These are phyloP conservation scores for Lineus longissimus DNA, from an alignment of 1,140 invertebrate genomes.

Conservation along the genomic window DNA sequence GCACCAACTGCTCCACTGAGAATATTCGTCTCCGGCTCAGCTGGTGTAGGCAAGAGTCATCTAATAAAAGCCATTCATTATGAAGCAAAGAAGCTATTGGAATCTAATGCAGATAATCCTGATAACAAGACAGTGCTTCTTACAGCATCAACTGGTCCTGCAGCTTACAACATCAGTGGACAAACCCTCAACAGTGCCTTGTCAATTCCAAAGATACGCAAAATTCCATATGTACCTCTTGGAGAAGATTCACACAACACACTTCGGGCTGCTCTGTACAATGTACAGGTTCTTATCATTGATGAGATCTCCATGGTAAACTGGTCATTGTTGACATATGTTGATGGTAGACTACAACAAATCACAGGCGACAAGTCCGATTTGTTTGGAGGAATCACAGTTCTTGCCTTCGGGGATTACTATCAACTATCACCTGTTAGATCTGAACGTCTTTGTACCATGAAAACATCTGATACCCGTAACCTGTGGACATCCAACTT, in stretches of 20 bases:
- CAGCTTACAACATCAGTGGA: neutral
- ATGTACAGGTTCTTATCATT: conserved; percentile 14
- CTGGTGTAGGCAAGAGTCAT: conserved; percentile 19
- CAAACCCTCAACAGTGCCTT: neutral
- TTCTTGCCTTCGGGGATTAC: conserved; percentile 23
- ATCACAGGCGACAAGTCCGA: conserved; percentile 1
- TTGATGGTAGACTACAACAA: conserved; percentile 23
- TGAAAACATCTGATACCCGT: neutral
- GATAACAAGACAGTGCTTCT: conserved; percentile 10
- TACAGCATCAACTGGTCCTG: neutral
- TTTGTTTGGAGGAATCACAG: conserved; percentile 20
- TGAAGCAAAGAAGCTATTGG: conserved; percentile 18
- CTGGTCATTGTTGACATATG: conserved; percentile 10
- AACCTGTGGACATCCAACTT: conserved; percentile 11
- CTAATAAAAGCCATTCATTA: conserved; percentile 19
- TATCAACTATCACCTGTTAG: conserved; percentile 23
- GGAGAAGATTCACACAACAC: neutral
- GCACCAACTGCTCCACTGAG: conserved; percentile 10
- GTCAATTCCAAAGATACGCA: neutral
- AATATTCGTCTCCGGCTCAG: conserved; percentile 18
- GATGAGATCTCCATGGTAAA: conserved; percentile 27
- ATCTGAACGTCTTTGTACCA: neutral
- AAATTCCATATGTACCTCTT: neutral
- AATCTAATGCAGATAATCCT: neutral
- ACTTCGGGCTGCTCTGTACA: neutral